phyloP scores from a whole-genome alignment of 2,888 invertebrate species.

The Athetis lepigone region DNA sequence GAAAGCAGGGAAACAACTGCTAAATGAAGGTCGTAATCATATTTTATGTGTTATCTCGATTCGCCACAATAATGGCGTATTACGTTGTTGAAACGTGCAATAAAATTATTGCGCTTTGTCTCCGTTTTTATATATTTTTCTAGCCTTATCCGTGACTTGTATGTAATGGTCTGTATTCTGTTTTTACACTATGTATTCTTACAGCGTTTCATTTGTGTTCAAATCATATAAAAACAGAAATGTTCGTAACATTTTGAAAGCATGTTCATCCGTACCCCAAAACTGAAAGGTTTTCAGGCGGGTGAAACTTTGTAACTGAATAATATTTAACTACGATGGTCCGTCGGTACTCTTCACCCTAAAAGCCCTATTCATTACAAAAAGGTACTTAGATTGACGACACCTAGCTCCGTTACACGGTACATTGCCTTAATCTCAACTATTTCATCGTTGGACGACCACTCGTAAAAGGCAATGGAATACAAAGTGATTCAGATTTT shows the following conservation, averaged over 20 bases:
- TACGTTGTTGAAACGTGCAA: conserved; percentile 3
- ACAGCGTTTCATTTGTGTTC: conserved; percentile 15
- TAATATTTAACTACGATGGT: conserved; percentile 24
- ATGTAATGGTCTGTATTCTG: conserved; percentile 10
- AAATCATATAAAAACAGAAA: neutral
- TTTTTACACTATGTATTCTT: neutral
- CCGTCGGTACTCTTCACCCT: conserved; percentile 6
- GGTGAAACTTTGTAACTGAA: conserved; percentile 25
- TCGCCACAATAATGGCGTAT: conserved; percentile 11
- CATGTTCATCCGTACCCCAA: conserved; percentile 1
- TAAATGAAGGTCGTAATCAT: conserved; percentile 9
- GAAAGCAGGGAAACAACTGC: conserved; percentile 15
- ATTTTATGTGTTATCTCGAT: conserved; percentile 13
- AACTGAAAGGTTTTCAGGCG: conserved; percentile 6
- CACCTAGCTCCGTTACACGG: conserved; percentile 29
- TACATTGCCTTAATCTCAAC: conserved; percentile 36
- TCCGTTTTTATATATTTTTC: neutral
- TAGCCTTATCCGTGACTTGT: neutral
- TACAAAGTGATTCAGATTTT: conserved; percentile 33
- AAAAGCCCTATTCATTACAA: conserved; percentile 19
- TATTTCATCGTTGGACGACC: conserved; percentile 28
- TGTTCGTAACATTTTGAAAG: neutral
- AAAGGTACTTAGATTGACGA: conserved; percentile 30
- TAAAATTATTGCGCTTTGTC: neutral
- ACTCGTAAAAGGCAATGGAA: conserved; percentile 48